A percentile compares a stretch with the other conserved stretches of the same genome.
These are phyloP conservation scores for Stenurella melanura DNA, from an alignment of 2,888 invertebrate species.

Conservation along the genomic window DNA sequence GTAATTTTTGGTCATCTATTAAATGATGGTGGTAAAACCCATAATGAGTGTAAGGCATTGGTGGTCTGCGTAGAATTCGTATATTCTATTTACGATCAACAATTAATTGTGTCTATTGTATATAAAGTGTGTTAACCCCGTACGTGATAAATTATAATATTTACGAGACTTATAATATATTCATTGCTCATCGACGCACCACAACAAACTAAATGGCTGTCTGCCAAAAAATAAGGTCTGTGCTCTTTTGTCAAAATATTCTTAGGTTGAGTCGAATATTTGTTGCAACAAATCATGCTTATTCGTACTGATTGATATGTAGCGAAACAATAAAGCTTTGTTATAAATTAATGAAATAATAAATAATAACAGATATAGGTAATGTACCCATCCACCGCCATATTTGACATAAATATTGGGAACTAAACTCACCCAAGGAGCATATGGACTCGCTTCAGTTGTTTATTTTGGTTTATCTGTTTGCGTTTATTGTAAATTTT, in stretches of 20 bases:
- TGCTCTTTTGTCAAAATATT: constrained; percentile 22
- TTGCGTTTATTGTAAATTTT: too few species aligned
- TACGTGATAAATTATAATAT: constrained; percentile 43
- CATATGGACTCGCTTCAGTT: too few species aligned
- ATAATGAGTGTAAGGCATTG: constrained; percentile 16
- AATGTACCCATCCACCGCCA: too few species aligned
- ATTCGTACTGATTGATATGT: too few species aligned
- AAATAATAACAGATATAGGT: too few species aligned
- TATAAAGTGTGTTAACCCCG: constrained; percentile 45
- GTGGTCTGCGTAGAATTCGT: constrained; percentile 23
- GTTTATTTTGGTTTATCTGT: too few species aligned
- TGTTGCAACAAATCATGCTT: background rate
- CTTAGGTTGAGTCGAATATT: background rate
- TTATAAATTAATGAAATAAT: too few species aligned
- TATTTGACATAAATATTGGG: too few species aligned
- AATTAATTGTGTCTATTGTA: constrained; percentile 45
- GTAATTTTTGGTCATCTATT: constrained; percentile 25
- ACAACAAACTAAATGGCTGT: constrained; percentile 30
- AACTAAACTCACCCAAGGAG: too few species aligned
- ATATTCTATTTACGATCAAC: constrained; percentile 31
- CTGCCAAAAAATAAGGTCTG: constrained; percentile 34
- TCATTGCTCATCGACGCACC: constrained; percentile 34
- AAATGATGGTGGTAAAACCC: constrained; percentile 22
- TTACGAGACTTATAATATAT: constrained; percentile 35
- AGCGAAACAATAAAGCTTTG: too few species aligned